These are phyloP conservation scores for Phyllopteryx taeniolatus DNA, from an alignment of 2,113 vertebrate species.

Conservation along the genomic window DNA sequence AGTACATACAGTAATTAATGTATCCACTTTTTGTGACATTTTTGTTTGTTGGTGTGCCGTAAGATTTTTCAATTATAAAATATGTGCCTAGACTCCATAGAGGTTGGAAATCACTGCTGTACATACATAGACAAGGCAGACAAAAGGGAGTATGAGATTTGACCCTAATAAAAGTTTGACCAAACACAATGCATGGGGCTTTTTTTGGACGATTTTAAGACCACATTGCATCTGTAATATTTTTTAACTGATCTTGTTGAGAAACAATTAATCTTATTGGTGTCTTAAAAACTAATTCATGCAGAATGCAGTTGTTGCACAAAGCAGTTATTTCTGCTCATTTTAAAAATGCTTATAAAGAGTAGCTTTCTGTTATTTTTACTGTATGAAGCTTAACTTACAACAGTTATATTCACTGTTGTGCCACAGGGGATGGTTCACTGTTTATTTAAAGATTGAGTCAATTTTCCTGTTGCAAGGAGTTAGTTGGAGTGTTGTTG, in stretches of 20 bases:
- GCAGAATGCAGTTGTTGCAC: neutral
- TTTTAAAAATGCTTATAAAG: neutral
- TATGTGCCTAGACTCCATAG: no score
- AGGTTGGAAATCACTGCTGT: no score
- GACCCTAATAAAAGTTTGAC: no score
- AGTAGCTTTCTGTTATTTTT: neutral
- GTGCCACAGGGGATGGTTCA: neutral
- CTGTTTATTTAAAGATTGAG: neutral
- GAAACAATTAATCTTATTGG: neutral
- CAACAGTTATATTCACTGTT: neutral
- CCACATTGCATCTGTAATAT: neutral
- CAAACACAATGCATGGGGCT: no score
- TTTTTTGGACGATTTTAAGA: neutral
- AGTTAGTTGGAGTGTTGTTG: neutral
- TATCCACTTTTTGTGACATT: no score
- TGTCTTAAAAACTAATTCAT: neutral
- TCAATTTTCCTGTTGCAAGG: neutral
- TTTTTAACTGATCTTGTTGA: neutral
- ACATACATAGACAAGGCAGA: neutral
- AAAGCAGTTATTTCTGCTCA: no score
- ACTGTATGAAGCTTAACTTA: neutral
- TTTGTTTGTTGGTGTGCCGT: no score
- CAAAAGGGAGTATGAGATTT: neutral
- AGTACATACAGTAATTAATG: no score
- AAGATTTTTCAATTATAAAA: no score